Base-by-base conservation (phyloP, 2,888 invertebrate species). In the Rutpela maculata region DNA sequence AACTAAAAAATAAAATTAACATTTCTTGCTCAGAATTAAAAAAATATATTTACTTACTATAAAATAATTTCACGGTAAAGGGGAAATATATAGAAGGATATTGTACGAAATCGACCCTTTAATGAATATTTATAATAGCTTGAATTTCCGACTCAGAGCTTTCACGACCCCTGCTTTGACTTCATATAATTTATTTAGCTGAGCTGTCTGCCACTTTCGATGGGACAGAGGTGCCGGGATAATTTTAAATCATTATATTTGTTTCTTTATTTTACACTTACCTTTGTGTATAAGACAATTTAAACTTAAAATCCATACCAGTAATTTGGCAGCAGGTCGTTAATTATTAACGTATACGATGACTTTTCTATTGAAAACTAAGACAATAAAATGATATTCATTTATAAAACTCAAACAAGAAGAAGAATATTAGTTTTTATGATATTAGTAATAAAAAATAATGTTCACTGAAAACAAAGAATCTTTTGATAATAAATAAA, bases 181-280 rank as follows among this genome's bases (percentile, higher is more conserved):
- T 73, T 70, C 56, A 26, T 60, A 56, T 77, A 77, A 77, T 77
- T 77, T 74, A 74, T 77, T 77, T 66, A 77, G 43, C 73, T 60
- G 65, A 65, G 56, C 74, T 62, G 73, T 73, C 73, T 77, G 69
- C 63, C 66, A 69, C 74, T 50, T 50, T 31, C 17, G 50, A 50
- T 56, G 57, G 26, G 57, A 57, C 15, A 50, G 59, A 62, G 68
- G 62, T 22, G 38, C 57, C 1, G 11, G n/a, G 35, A 69, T 35
- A 31, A 69, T 18, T 69, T 59, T 35, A 69, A 69, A 59, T 69
- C 22, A 67, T 67, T 67, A 19, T 69, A 18, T 69, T 69, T 69
- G 69, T 69, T 31, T n/a, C 67, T 22, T n/a, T 43, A 43, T n/a
- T n/a, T n/a, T n/a, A 50, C 50, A n/a, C n/a, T n/a, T n/a, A 50